phyloP scores from a whole-genome alignment of 2,888 invertebrate species.

The Melangyna quadrimaculata region DNA sequence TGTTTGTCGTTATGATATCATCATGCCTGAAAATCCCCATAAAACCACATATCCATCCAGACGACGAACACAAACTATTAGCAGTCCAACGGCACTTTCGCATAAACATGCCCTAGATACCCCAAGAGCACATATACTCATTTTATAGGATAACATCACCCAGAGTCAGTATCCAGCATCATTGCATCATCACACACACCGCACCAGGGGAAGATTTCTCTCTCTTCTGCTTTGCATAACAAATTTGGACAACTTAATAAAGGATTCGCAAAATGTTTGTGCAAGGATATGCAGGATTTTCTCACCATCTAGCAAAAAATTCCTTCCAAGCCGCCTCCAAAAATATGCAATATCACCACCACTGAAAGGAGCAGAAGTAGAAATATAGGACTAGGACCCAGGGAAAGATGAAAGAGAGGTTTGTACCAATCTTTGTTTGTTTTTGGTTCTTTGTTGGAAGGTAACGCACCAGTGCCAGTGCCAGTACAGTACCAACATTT shows the following conservation, averaged over 20 bases:
- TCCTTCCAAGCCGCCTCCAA: constrained; percentile 21
- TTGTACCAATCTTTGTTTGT: not conserved
- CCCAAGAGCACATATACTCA: not conserved
- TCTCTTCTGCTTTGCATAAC: constrained; percentile 63
- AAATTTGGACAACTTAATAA: constrained; percentile 71
- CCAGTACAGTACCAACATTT: not conserved
- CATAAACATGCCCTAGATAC: constrained; percentile 14
- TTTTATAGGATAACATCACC: not conserved
- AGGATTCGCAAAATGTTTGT: constrained; percentile 68
- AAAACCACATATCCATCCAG: constrained; percentile 33
- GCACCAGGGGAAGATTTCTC: constrained; percentile 29
- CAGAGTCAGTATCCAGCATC: constrained; percentile 2
- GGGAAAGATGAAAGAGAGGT: not conserved
- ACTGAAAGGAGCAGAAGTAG: not conserved
- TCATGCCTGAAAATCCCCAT: constrained; percentile 21
- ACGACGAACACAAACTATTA: constrained; percentile 65
- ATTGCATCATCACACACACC: constrained; percentile 11
- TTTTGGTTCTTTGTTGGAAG: too few species aligned
- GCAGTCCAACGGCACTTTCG: constrained; percentile 52
- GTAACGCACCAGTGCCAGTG: not conserved
- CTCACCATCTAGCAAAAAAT: constrained; percentile 63
- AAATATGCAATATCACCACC: constrained; percentile 50
- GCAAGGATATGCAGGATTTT: constrained; percentile 69
- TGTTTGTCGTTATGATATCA: constrained; percentile 37
- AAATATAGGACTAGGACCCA: not conserved